Evolutionary conservation across 2,113 vertebrate species (phyloP).

Genomic region (Cavia aperea): DNA sequence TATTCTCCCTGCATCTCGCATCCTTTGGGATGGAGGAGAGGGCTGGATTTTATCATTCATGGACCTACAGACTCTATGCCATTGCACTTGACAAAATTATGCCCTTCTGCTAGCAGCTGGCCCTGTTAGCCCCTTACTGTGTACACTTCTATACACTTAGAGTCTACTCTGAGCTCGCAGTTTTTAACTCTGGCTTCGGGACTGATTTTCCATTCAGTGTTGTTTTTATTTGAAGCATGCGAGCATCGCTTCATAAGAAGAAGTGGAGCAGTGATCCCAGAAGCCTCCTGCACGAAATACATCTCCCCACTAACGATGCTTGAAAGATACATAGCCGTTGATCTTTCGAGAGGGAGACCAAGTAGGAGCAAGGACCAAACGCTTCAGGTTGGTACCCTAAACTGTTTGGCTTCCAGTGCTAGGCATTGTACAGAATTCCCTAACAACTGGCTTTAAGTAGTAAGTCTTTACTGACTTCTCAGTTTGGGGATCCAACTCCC

Average conservation of each 20-base stretch:
- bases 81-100: background rate
- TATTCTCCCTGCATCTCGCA: background rate
- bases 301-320: background rate
- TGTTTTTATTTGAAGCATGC: background rate
- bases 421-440: background rate
- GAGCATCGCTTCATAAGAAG: constrained; percentile 26
- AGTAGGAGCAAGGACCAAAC: background rate
- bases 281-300: background rate
- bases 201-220: constrained; percentile 23
- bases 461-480: constrained; percentile 26
- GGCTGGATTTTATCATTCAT: background rate
- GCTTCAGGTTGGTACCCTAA: background rate
- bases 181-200: background rate
- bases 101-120: background rate
- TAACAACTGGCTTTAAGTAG: background rate
- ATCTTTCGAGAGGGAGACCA: background rate
- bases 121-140: background rate
- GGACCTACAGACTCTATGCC: background rate
- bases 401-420: constrained; percentile 3
- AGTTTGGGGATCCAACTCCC: background rate
- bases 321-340: background rate
- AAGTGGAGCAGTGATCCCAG: constrained; percentile 25
- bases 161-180: background rate
- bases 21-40: background rate
- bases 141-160: background rate